phyloP scores from a whole-genome alignment of 2,797 vertebrate species.

The Tragopan temminckii region DNA sequence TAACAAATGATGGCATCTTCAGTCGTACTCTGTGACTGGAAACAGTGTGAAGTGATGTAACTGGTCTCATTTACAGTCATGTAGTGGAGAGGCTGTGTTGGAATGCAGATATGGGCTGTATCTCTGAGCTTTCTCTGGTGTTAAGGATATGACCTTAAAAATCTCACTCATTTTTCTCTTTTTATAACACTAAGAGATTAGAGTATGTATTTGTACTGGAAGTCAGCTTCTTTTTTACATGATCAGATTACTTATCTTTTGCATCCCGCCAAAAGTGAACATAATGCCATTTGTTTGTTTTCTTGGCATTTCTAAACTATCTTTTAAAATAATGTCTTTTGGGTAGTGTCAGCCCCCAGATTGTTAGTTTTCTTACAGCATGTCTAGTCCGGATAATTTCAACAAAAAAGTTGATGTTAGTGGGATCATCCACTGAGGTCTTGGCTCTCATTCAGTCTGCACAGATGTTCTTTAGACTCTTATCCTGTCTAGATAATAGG shows the following conservation, averaged over 20 bases:
- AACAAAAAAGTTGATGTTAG: constrained; percentile 66
- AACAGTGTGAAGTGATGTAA: not conserved
- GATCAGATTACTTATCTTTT: constrained; percentile 80
- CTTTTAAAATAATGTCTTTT: constrained; percentile 64
- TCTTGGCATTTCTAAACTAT: constrained; percentile 65
- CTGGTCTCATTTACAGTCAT: not conserved
- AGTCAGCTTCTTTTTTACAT: constrained; percentile 74
- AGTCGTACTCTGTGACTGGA: fast-evolving
- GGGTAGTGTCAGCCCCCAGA: constrained; percentile 60
- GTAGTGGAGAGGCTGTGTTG: not conserved
- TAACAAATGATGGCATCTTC: not conserved
- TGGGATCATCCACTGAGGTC: constrained; percentile 50
- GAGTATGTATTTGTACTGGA: constrained; percentile 71
- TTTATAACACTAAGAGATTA: constrained; percentile 59
- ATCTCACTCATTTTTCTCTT: constrained; percentile 74
- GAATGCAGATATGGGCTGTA: not conserved
- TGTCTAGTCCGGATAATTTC: constrained; percentile 67
- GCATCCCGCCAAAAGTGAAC: constrained; percentile 71
- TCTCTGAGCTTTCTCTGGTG: not conserved
- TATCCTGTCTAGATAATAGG: constrained; percentile 73
- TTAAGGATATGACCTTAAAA: constrained; percentile 62
- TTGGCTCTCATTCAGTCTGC: constrained; percentile 68
- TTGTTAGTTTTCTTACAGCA: constrained; percentile 68
- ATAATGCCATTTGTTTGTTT: constrained; percentile 76
- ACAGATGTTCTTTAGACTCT: constrained; percentile 78